These are phyloP conservation scores for Tetheella fluctuosa DNA, from an alignment of 2,888 invertebrate species.

Conservation along the genomic window DNA sequence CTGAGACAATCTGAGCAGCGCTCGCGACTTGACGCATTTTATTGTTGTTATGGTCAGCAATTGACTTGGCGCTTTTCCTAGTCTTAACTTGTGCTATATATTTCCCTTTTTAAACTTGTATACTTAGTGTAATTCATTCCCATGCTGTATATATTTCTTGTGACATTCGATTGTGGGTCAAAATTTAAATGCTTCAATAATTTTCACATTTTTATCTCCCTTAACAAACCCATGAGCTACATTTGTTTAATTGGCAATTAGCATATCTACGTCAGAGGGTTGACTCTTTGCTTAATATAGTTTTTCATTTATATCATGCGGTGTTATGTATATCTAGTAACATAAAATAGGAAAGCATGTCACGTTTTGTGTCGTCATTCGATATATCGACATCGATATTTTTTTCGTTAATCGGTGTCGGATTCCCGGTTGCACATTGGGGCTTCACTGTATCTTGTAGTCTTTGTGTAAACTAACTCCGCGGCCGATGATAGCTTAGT, in stretches of 20 bases:
- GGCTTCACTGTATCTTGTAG: slow-evolving; percentile 41
- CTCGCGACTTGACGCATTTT: slow-evolving; percentile 31
- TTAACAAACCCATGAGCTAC: not conserved
- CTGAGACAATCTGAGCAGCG: slow-evolving; percentile 36
- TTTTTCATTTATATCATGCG: not conserved
- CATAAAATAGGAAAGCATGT: slow-evolving; percentile 37
- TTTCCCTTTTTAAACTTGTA: not conserved
- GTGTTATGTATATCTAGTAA: not conserved
- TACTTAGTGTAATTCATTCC: not conserved
- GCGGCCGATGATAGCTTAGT: not conserved
- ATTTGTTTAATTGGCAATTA: not conserved
- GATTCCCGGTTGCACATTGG: slow-evolving; percentile 35
- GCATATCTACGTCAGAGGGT: slow-evolving; percentile 3
- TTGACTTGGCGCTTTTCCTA: slow-evolving; percentile 37
- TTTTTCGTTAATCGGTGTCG: slow-evolving; percentile 42
- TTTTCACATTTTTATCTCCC: not conserved
- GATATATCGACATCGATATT: slow-evolving; percentile 51
- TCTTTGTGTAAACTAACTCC: not conserved
- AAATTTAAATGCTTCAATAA: not conserved
- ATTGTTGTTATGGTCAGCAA: slow-evolving; percentile 40
- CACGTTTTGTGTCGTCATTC: slow-evolving; percentile 37
- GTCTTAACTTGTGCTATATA: not conserved
- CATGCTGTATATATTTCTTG: not conserved
- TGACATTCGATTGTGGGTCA: not conserved
- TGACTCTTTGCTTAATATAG: not conserved